Percentiles rank a stretch among this genome's conserved stretches.
phyloP scores from a whole-genome alignment of 2,888 invertebrate genomes.

The Erebia epiphron region DNA sequence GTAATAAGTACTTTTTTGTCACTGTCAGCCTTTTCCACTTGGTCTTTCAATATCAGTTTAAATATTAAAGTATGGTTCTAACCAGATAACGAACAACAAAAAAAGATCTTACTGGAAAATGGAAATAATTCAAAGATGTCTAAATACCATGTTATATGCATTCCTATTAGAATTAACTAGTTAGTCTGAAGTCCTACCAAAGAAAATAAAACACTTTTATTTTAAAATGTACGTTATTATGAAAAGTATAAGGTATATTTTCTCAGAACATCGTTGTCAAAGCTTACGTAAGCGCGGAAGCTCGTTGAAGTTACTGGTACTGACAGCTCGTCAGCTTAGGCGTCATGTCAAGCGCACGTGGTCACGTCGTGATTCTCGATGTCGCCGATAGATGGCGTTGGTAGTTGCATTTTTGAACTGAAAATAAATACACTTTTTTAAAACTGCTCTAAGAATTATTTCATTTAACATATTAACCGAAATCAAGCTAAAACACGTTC shows the following conservation, averaged over 20 bases:
- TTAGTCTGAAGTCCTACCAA: not conserved
- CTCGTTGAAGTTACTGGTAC: constrained; percentile 20
- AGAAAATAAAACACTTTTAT: not conserved
- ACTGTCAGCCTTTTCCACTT: too few relatives aligned
- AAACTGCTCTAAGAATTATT: too few relatives aligned
- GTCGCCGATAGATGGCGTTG: constrained; percentile 60
- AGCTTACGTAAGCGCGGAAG: constrained; percentile 26
- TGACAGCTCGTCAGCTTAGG: constrained; percentile 35
- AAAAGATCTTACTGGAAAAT: not conserved
- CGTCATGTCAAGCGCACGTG: constrained; percentile 46
- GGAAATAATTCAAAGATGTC: not conserved
- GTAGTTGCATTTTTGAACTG: constrained; percentile 39
- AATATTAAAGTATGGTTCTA: too few relatives aligned
- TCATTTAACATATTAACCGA: too few relatives aligned
- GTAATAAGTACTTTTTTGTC: too few relatives aligned
- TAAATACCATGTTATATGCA: not conserved
- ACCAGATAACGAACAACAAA: not conserved
- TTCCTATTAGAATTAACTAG: not conserved
- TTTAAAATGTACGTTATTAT: not conserved
- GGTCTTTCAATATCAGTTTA: not conserved
- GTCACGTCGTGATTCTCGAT: constrained; percentile 52
- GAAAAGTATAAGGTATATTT: not conserved
- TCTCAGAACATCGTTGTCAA: not conserved
- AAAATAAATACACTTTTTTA: too few relatives aligned
- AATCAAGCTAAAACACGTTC: too few relatives aligned